Base-by-base conservation (phyloP, 2,113 vertebrate genomes). In the Takifugu flavidus region DNA sequence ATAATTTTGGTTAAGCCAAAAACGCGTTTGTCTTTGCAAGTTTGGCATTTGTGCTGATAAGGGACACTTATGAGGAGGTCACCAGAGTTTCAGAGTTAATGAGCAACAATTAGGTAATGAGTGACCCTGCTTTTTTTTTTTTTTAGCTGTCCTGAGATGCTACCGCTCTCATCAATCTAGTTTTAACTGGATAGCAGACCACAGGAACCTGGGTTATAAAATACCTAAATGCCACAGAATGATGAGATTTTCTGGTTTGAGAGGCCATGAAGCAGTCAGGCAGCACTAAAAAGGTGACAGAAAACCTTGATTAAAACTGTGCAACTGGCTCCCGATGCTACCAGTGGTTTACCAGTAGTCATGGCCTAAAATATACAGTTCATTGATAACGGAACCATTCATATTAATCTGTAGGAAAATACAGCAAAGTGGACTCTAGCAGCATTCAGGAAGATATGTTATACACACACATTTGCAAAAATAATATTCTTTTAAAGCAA, bases 61-160 rank as follows among this genome's bases (percentile, higher is more conserved):
- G 34, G 34, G 34, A 39, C 34, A 39, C 34, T 39, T 39, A 58
- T 57, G 34, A 59, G 56, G 66, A 65, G 70, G 58, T 73, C 62
- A 75, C 57, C 0, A 26, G 25, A 53, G 43, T 39, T 65, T 61
- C 72, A 72, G 47, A 53, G 81, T 86, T 82, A 86, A 80, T 74
- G 49, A 82, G 71, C 79, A 86, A 84, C 70, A 82, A 66, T 84
- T 60, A 74, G 62, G 61, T 74, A 83, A 86, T 83, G 25, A 83
- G 39, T 82, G 63, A 84, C 62, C 68, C 71, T 68, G 50, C 15
- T 6, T 4, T 47, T 6, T 13, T 29, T 47, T 58, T 67, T 3
- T 62, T 20, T 56, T 66, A 43, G 60, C 49, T n/a, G 11, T 34
- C 14, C 34, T 7, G 20, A 70, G 53, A 66, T 66, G 64, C 59